Percentiles rank a stretch among this genome's conserved stretches.
Evolutionary conservation across 30 jellyfish, hydroid and myxozoan species (phyloP).

Genomic region (Aurelia aurita): DNA sequence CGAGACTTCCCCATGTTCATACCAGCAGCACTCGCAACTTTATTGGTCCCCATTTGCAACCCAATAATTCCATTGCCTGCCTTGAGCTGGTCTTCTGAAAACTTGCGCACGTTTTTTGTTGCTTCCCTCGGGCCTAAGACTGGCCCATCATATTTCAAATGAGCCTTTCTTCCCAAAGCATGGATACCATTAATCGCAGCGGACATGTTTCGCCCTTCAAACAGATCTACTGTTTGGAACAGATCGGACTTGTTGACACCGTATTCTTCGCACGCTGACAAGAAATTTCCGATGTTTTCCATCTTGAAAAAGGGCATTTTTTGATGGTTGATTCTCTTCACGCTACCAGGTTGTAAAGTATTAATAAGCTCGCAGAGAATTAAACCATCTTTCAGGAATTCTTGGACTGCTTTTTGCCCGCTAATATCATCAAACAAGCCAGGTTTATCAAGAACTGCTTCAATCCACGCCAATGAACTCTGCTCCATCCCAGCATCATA

Average conservation of each 20-base stretch:
- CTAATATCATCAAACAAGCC: constrained; percentile 68
- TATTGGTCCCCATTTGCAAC: constrained; percentile 92
- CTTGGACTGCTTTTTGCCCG: constrained; percentile 75
- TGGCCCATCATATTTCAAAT: constrained; percentile 80
- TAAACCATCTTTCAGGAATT: constrained; percentile 82
- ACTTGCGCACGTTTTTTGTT: constrained; percentile 73
- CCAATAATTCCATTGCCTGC: constrained; percentile 94
- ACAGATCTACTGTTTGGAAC: constrained; percentile 98
- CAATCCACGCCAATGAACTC: constrained; percentile 94
- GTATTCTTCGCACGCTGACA: constrained; percentile 68
- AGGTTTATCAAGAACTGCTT: constrained; percentile 83
- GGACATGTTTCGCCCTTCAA: constrained; percentile 83
- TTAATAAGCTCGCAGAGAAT: constrained; percentile 75
- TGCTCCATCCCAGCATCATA: constrained; percentile 83
- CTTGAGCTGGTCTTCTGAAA: constrained; percentile 85
- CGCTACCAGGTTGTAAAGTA: constrained; percentile 82
- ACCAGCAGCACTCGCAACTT: constrained; percentile 95
- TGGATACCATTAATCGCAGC: constrained; percentile 89
- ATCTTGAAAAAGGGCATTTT: constrained; percentile 93
- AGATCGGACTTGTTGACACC: constrained; percentile 78
- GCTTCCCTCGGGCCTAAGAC: constrained; percentile 95
- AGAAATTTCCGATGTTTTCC: constrained; percentile 96
- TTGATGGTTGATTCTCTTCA: constrained; percentile 78
- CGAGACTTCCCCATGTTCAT: constrained; percentile 85
- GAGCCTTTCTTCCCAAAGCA: constrained; percentile 95